Evolutionary conservation across 2,113 vertebrate genomes (phyloP).

Genomic region (Mustela lutreola): DNA sequence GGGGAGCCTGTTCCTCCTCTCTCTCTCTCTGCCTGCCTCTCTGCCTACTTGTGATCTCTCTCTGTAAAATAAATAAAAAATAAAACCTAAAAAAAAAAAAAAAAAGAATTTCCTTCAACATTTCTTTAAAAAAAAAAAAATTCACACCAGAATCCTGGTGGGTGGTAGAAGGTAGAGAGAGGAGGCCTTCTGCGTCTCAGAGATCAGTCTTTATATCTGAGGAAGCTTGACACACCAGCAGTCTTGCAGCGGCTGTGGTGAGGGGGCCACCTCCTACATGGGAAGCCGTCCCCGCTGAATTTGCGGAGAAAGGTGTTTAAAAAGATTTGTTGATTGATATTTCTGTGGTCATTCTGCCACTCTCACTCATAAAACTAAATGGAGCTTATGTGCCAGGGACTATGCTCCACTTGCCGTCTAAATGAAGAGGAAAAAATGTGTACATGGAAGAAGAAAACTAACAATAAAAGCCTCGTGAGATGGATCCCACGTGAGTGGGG

Average conservation of each 20-base stretch:
- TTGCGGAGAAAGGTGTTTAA: constrained; percentile 2
- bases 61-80: too few relatives aligned
- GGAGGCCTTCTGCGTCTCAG: not conserved
- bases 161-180: not conserved
- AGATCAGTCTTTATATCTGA: not conserved
- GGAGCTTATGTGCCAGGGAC: not conserved
- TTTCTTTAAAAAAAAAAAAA: not conserved
- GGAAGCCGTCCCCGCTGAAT: not conserved
- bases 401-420: constrained; percentile 41
- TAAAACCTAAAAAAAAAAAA: too few relatives aligned
- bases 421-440: constrained; percentile 34
- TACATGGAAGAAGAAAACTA: constrained; percentile 19
- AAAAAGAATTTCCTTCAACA: too few relatives aligned
- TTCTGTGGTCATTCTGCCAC: constrained; percentile 46
- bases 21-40: too few relatives aligned
- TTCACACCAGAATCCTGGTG: not conserved
- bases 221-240: not conserved
- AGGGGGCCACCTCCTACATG: not conserved
- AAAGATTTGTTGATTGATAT: constrained; percentile 15
- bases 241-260: not conserved
- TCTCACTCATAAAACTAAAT: constrained; percentile 23
- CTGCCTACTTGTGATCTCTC: too few relatives aligned
- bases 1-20: too few relatives aligned
- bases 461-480: not conserved
- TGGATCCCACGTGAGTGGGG: not conserved